phyloP scores from a whole-genome alignment of 2,113 vertebrate genomes.

The Erythrocercus mccallii region DNA sequence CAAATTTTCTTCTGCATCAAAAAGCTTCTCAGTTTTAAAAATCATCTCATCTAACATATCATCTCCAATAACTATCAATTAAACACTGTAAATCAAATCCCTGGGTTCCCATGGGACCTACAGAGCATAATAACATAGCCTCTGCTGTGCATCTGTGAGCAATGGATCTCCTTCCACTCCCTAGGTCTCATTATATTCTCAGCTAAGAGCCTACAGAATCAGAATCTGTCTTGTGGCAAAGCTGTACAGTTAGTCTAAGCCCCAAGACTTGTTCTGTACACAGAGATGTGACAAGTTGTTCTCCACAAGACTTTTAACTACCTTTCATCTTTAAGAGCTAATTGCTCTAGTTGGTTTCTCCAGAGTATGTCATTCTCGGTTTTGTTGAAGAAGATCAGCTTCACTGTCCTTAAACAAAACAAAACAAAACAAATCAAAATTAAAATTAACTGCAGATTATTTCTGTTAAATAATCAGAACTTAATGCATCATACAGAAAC shows the following conservation, averaged over 20 bases:
- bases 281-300: neutral
- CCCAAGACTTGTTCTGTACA: neutral
- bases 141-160: neutral
- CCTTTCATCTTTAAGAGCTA: conserved; percentile 81
- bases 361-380: conserved; percentile 90
- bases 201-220: neutral
- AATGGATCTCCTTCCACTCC: neutral
- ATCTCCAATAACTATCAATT: neutral
- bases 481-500: neutral
- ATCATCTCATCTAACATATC: neutral
- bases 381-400: conserved; percentile 92
- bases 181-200: neutral
- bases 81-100: neutral
- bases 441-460: neutral
- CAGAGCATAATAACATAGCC: neutral
- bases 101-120: neutral
- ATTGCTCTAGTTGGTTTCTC: conserved; percentile 81
- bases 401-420: conserved; percentile 76
- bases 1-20: neutral
- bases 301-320: conserved; percentile 49
- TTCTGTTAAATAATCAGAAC: neutral
- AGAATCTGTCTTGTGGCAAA: neutral
- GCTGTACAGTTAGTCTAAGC: neutral
- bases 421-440: neutral
- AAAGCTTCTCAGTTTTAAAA: neutral